Percentiles rank a stretch among this genome's conserved stretches.
These are phyloP conservation scores for Neoitamus cyanurus DNA, from an alignment of 2,888 invertebrate species.

Conservation along the genomic window DNA sequence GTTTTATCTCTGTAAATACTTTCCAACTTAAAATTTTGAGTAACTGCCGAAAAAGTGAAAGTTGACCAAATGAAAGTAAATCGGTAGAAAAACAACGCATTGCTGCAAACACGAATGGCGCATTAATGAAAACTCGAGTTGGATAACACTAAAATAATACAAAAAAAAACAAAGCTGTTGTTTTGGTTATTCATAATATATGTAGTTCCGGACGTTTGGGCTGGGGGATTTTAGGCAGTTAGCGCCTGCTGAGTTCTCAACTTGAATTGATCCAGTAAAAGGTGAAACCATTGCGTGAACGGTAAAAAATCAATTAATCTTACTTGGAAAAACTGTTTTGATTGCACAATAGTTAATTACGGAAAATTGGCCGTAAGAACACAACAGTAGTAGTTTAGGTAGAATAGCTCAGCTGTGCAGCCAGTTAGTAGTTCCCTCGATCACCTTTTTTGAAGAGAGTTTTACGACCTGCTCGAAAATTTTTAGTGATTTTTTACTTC, in stretches of 20 bases:
- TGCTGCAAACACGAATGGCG: not conserved
- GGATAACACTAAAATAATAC: not conserved
- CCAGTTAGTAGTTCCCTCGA: too few species aligned
- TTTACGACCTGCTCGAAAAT: not conserved
- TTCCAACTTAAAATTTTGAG: constrained; percentile 39
- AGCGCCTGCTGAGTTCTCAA: not conserved
- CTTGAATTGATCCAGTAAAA: too few species aligned
- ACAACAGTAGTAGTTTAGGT: too few species aligned
- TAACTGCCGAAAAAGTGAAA: constrained; percentile 52
- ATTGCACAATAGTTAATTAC: too few species aligned
- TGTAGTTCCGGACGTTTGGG: not conserved
- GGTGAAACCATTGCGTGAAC: too few species aligned
- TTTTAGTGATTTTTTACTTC: not conserved
- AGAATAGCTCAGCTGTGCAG: too few species aligned
- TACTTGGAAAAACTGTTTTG: too few species aligned
- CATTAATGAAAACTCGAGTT: not conserved
- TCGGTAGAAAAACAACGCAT: constrained; percentile 24
- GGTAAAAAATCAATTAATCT: too few species aligned
- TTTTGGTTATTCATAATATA: not conserved
- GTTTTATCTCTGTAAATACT: constrained; percentile 27
- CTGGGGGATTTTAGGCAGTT: not conserved
- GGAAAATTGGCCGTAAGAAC: too few species aligned
- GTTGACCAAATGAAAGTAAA: constrained; percentile 54
- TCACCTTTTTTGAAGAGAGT: not conserved
- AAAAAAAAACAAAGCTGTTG: not conserved